A percentile compares a stretch with the other conserved stretches of the same genome.
These are phyloP conservation scores for Nymphalis io DNA, from an alignment of 1,140 invertebrate genomes.

Conservation along the genomic window DNA sequence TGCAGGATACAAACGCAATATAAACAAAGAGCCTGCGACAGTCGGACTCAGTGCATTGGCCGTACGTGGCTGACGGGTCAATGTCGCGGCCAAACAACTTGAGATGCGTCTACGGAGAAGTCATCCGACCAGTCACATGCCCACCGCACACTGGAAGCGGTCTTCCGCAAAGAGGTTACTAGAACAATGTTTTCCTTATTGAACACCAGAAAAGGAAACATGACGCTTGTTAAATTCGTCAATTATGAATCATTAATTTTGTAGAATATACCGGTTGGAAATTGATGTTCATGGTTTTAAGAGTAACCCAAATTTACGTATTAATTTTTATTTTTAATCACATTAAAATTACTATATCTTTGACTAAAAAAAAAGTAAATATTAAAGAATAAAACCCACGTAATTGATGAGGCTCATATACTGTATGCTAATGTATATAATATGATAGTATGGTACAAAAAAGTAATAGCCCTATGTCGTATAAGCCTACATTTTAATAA, in stretches of 20 bases:
- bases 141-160: slow-evolving; percentile 46
- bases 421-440: no score
- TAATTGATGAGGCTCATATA: no score
- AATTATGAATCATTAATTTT: slow-evolving; percentile 43
- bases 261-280: neutral
- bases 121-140: slow-evolving; percentile 59
- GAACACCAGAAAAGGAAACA: slow-evolving; percentile 35
- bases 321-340: neutral
- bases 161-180: slow-evolving; percentile 66
- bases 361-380: no score
- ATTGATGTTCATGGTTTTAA: neutral
- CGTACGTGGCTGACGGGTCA: slow-evolving; percentile 73
- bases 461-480: no score
- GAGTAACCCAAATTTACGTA: neutral
- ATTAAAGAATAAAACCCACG: no score
- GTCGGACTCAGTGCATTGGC: slow-evolving; percentile 65
- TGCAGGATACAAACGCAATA: slow-evolving; percentile 58
- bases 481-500: no score
- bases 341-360: no score
- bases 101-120: slow-evolving; percentile 66
- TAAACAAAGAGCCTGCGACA: slow-evolving; percentile 78
- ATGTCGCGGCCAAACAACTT: slow-evolving; percentile 72
- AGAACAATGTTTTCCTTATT: slow-evolving; percentile 44
- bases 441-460: no score
- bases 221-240: slow-evolving; percentile 29